Evolutionary conservation across 2,888 invertebrate species (phyloP), one percentile per base, ranked within the genome.

Genomic region (Taphrorychus bicolor): DNA sequence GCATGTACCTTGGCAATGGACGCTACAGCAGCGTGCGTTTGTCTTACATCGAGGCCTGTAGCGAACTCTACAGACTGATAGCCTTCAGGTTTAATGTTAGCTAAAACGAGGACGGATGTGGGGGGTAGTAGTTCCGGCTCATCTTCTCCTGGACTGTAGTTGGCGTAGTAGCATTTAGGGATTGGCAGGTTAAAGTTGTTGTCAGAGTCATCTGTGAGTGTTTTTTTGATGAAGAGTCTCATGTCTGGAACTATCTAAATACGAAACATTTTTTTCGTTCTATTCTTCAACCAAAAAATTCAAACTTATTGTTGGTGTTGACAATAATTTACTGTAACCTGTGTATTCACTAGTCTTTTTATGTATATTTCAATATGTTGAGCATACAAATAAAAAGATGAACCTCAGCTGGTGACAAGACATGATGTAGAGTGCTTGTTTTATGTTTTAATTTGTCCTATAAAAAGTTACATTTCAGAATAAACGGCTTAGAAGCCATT

Each of bases 1-100:
- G 91, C 91, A 79, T 93, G 93, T 1, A 93, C 84, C 60, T 88
- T 84, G 0, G 92, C 91, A 22, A 92, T 89, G 0, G 91, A 88
- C 66, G 87, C 85, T 48, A 93, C 84, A 0, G 93, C 92, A 3
- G 90, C 86, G 69, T 86, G 85, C 0, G 91, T 88, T 73, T 91
- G 88, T 11, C 86, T 81, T 23, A 87, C 78, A 1, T 87, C 88
- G 61, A 92, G 80, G 0, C 92, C 91, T 70, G 87, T 85, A 0
- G 89, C 88, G 74, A 92, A 91, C 76, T 90, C 88, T 0, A 88
- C 88, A 1, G 89, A 85, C 73, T 84, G 84, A 78, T 85, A 91
- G 9, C 90, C 90, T 5, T 83, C 81, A 3, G 88, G 85, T 49
- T 89, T 87, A 62, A 92, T 87, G 78, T 93, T 91, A 81, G 91